Evolutionary conservation across 2,888 invertebrate species (phyloP), one percentile per base, ranked within the genome.

Genomic region (Tenthredo notha): DNA sequence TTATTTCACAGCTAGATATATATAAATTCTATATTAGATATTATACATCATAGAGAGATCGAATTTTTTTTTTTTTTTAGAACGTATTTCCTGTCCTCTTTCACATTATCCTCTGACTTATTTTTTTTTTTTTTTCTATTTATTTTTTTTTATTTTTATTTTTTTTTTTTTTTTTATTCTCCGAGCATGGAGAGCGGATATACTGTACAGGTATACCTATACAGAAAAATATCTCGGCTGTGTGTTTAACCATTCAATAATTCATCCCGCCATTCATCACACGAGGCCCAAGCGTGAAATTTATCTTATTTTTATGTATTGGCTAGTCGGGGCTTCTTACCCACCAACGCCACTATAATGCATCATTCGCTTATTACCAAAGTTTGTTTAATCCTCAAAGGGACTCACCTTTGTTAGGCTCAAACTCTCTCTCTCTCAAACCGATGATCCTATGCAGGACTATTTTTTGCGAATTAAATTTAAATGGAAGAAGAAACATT

Each of bases 161-260:
- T 33, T 84, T 15, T 61, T 85, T 25, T 50, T 33, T 33, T 84
- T 15, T 61, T 85, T 25, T 50, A 4, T 33, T 40, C 75, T 84
- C 82, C 80, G 80, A 84, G 18, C 40, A n/a, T 9, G 15, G n/a
- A 2, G 37, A 10, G 12, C 25, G 4, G 4, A 21, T 29, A 21
- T 29, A 61, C 40, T 29, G 12, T 29, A 61, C 40, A 75, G 50
- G 67, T 85, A 85, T 85, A 84, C 18, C 18, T 6, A 50, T 50
- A 54, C n/a, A n/a, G n/a, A n/a, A n/a, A 43, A 67, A 85, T 47
- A 75, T 50, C 74, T 67, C 86, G 84, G 88, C 90, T 89, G 90
- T 91, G 91, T 91, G 90, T 91, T 91, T 91, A 91, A 91, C 91
- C 91, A 91, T 91, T 91, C 91, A 90, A 91, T 91, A 91, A 91